Percentiles rank a stretch among this genome's conserved stretches.
phyloP scores from a whole-genome alignment of 1,140 invertebrate species.

The Stratiolaelaps scimitus region DNA sequence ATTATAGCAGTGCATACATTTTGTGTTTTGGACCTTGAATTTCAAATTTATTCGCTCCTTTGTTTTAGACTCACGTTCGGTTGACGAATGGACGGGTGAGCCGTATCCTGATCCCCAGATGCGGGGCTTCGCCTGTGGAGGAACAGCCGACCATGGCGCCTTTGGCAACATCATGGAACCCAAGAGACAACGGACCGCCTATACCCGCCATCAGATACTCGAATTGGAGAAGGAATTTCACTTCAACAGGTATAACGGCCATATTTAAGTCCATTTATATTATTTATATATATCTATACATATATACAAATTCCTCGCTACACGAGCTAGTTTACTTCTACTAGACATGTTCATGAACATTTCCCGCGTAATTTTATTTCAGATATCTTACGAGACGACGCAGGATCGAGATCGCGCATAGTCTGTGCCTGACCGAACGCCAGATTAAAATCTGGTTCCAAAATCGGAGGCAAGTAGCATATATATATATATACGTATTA shows the following conservation, averaged over 20 bases:
- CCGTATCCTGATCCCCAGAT: constrained; percentile 28
- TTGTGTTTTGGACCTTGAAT: no score
- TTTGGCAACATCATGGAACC: constrained; percentile 54
- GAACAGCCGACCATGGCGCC: constrained; percentile 32
- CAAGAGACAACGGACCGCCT: constrained; percentile 83
- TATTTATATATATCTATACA: no score
- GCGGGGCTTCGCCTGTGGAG: constrained; percentile 30
- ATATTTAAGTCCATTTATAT: constrained; percentile 15
- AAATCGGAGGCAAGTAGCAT: constrained; percentile 35
- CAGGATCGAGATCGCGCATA: constrained; percentile 93
- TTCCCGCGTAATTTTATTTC: neutral
- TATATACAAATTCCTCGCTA: no score
- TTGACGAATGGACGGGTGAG: constrained; percentile 19
- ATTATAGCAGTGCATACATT: no score
- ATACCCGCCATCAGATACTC: constrained; percentile 88
- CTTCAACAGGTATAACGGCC: constrained; percentile 58
- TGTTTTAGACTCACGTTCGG: neutral
- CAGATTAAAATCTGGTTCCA: constrained; percentile 99
- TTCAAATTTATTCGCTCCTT: no score
- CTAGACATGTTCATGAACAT: neutral
- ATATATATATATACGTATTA: neutral
- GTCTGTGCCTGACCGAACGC: constrained; percentile 78
- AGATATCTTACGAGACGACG: constrained; percentile 77
- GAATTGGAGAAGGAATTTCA: constrained; percentile 94
- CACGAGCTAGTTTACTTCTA: no score